Percentiles rank a stretch among this genome's conserved stretches.
These are phyloP conservation scores for Cynodonichthys magdalenae DNA, from an alignment of 2,797 vertebrate species.

Conservation along the genomic window DNA sequence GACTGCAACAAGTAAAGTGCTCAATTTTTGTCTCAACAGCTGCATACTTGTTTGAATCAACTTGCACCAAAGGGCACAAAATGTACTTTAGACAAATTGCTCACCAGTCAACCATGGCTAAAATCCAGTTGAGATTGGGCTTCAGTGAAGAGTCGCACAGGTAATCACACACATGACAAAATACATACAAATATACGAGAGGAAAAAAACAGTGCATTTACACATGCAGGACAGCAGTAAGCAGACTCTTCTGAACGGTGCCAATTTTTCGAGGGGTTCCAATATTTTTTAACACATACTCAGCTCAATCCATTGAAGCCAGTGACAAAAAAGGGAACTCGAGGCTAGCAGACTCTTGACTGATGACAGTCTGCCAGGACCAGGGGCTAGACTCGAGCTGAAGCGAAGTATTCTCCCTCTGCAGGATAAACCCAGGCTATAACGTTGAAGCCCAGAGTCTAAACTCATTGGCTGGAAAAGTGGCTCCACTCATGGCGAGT, in stretches of 20 bases:
- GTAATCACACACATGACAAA: constrained; percentile 13
- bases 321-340: constrained; percentile 46
- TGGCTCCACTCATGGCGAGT: constrained; percentile 45
- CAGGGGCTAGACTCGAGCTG: constrained; percentile 55
- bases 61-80: constrained; percentile 39
- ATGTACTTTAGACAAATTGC: constrained; percentile 42
- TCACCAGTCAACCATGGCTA: constrained; percentile 31
- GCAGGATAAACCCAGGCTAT: constrained; percentile 48
- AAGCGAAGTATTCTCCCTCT: constrained; percentile 43
- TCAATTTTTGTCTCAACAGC: constrained; percentile 41
- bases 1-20: constrained; percentile 46
- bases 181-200: neutral
- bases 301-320: constrained; percentile 52
- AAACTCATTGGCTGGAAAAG: constrained; percentile 53
- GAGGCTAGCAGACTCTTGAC: constrained; percentile 55
- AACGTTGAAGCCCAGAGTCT: constrained; percentile 36
- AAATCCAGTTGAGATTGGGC: constrained; percentile 28
- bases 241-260: constrained; percentile 39
- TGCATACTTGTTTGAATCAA: constrained; percentile 50
- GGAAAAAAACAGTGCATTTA: constrained; percentile 9
- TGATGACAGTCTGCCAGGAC: constrained; percentile 61
- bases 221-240: constrained; percentile 32
- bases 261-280: constrained; percentile 61
- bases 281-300: constrained; percentile 59
- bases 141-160: constrained; percentile 17